Base-by-base conservation (phyloP, 2,797 vertebrate species). In the Artibeus lituratus region DNA sequence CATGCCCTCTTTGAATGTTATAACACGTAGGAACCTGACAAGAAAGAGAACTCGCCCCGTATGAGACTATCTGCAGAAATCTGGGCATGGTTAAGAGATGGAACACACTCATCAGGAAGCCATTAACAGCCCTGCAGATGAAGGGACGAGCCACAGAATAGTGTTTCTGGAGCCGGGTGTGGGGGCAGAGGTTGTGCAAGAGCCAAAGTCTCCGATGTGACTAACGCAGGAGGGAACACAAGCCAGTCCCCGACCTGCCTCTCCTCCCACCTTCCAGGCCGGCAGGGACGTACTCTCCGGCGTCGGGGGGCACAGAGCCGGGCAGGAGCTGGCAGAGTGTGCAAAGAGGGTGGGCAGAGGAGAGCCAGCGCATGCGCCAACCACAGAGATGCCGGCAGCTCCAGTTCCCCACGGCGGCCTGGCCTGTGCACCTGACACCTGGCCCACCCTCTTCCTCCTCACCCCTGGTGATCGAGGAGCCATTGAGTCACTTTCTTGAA, bases 31-130 rank as follows among this genome's bases (percentile, higher is more conserved):
- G 37, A 24, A 42, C 9, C 53, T 65, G 69, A 83, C 19, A 62
- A 90, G 76, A 90, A 93, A 53, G 10, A 77, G 26, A 96, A 62
- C 37, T 47, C 44, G n/a, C 70, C 70, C 51, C 26, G 5, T 16
- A n/a, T 15, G 26, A 51, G 85, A 78, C 35, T 59, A 51, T 76
- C 62, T 78, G 14, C 10, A 94, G 59, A 90, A 87, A 87, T 29
- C 24, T 53, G 44, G 21, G n/a, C 51, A 93, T 26, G 47, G 35
- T 62, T 74, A 69, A 70, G 81, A 85, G 19, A 59, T 73, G 32
- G 29, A 42, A 62, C 5, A 18, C 37, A 51, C 47, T 10, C 37
- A 57, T 10, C 15, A 78, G 26, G 22, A 91, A 92, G 5, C 42
- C 81, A 74, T 69, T 76, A 80, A 47, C 15, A 44, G 9, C 55